These are phyloP conservation scores for Syncerus caffer DNA, from an alignment of 2,797 vertebrate genomes.

Conservation along the genomic window DNA sequence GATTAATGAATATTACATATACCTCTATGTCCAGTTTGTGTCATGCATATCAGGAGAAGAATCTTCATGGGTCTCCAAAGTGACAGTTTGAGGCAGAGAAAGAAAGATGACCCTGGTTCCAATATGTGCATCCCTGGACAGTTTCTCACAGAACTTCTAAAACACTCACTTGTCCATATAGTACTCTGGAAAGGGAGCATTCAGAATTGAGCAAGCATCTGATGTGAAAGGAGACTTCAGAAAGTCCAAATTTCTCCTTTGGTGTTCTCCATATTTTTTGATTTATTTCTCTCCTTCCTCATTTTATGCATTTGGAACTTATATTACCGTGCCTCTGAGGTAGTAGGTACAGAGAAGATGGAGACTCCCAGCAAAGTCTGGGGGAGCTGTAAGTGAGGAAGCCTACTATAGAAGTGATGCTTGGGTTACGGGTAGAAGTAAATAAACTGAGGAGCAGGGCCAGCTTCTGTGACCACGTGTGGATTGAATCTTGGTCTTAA, in stretches of 20 bases:
- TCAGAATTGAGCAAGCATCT: not conserved
- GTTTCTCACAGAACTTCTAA: not conserved
- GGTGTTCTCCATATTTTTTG: not conserved
- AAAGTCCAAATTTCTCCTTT: not conserved
- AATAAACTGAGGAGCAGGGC: not conserved
- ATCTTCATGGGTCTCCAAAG: not conserved
- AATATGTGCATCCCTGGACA: not conserved
- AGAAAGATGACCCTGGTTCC: not conserved
- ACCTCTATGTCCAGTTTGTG: not conserved
- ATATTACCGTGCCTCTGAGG: not conserved
- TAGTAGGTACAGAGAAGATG: not conserved
- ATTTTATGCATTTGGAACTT: not conserved
- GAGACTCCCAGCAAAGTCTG: not conserved
- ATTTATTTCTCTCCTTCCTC: not conserved
- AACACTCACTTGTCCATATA: not conserved
- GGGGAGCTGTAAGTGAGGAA: not conserved
- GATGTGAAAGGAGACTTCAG: not conserved
- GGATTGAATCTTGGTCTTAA: not conserved
- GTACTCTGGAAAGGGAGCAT: not conserved
- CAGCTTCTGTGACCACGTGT: not conserved
- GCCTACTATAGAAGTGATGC: accelerated
- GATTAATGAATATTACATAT: not conserved
- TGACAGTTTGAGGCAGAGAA: not conserved
- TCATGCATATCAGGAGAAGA: not conserved
- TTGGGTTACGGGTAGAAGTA: not conserved